A percentile compares a stretch with the other conserved stretches of the same genome.
Evolutionary conservation across 2,888 invertebrate genomes (phyloP).

Genomic region (Hecatera dysodea): DNA sequence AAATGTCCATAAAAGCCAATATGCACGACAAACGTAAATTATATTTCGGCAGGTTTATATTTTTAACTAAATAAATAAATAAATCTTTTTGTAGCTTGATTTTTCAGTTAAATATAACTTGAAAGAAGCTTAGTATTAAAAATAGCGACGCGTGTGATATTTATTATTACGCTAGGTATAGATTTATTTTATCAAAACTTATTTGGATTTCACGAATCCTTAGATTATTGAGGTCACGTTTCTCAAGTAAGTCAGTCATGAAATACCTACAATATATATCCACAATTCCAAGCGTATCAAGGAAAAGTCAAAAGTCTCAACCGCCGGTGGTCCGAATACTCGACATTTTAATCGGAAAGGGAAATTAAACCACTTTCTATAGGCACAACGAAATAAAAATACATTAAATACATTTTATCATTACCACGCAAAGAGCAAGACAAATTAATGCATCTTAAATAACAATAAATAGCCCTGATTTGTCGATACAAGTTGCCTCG

Average conservation of each 20-base stretch:
- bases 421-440: constrained; percentile 50
- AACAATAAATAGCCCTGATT: constrained; percentile 62
- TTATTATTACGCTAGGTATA: too few species aligned
- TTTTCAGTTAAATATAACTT: not conserved
- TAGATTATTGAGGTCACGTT: not conserved
- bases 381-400: constrained; percentile 21
- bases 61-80: too few species aligned
- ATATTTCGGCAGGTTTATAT: too few species aligned
- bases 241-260: not conserved
- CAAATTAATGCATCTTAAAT: constrained; percentile 59
- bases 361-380: constrained; percentile 56
- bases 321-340: constrained; percentile 48
- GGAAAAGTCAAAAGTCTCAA: constrained; percentile 36
- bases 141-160: constrained; percentile 15
- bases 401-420: constrained; percentile 54
- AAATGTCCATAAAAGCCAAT: not conserved
- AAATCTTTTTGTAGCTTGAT: not conserved
- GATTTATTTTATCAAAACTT: not conserved
- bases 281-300: constrained; percentile 2
- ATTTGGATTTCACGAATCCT: not conserved
- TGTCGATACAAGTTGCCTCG: constrained; percentile 52
- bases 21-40: too few species aligned
- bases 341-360: constrained; percentile 52
- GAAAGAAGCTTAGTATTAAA: constrained; percentile 3
- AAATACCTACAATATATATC: not conserved